Base-by-base conservation (phyloP, 92 coral and sea anemone species). In the Muricea muricata region DNA sequence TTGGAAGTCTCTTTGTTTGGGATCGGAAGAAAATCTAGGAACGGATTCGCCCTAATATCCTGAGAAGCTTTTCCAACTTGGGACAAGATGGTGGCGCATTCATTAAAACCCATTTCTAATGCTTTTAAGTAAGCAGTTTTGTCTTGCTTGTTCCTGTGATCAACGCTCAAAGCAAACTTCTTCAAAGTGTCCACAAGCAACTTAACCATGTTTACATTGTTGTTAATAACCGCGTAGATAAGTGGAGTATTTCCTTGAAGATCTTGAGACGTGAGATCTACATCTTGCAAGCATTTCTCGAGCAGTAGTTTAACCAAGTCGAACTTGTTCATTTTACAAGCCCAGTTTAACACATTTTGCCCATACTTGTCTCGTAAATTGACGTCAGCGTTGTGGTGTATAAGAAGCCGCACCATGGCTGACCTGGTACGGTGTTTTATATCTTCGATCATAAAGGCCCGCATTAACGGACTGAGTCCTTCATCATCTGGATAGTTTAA, bases 71-170 rank as follows among this genome's bases (percentile, higher is more conserved):
- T 87, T 9, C 98, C 98, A 29, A 90, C 91, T 26, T 90, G 75
- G 35, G 85, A 69, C 34, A 97, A 78, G 66, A 97, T 66, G 31
- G 76, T 18, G 21, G 97, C 97, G 52, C 99, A 97, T 45, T 92
- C 94, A 42, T 75, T 85, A 37, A 39, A 73, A 26, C 99, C 98
- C 31, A 85, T 42, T 23, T 78, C 89, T 56, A 90, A 84, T 20
- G 99, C 99, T 88, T 94, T 94, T n/a, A 91, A 89, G 65, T 94
- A 97, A 58, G 99, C 95, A n/a, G 99, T 96, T 58, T 91, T 90
- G 81, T 96, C 99, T 13, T 87, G 97, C 58, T 75, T 45, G 68
- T 96, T 96, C 34, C 99, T 69, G 20, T 88, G 89, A 75, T 96
- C 98, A 69, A 96, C 91, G 78, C 90, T 87, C 20, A 96, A 89